phyloP scores from a whole-genome alignment of 2,113 vertebrate genomes.

The Hippoglossus stenolepis region DNA sequence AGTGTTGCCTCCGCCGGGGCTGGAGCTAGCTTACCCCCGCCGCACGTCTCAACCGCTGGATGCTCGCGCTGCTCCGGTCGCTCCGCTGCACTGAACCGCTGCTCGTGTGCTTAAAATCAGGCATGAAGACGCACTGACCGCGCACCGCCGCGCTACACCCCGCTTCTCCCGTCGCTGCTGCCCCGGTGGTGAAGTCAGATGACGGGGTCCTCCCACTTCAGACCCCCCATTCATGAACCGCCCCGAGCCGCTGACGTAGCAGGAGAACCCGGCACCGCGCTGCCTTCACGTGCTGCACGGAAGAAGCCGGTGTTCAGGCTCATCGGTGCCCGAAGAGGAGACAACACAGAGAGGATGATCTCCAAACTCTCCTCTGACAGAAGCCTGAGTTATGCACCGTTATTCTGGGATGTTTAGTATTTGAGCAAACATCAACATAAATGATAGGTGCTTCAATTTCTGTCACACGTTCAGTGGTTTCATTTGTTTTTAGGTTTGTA shows the following conservation, averaged over 20 bases:
- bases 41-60: slow-evolving; percentile 24
- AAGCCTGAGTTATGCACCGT: too few relatives aligned
- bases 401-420: too few relatives aligned
- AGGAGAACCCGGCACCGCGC: slow-evolving; percentile 60
- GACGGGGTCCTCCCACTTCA: slow-evolving; percentile 70
- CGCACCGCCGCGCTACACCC: slow-evolving; percentile 63
- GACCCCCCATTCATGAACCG: slow-evolving; percentile 75
- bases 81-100: slow-evolving; percentile 22
- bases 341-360: neutral
- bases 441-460: too few relatives aligned
- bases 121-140: slow-evolving; percentile 62
- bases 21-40: slow-evolving; percentile 25
- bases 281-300: neutral
- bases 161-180: slow-evolving; percentile 47
- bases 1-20: slow-evolving; percentile 3
- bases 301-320: neutral
- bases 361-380: too few relatives aligned
- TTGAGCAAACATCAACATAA: too few relatives aligned
- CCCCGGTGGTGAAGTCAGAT: slow-evolving; percentile 57
- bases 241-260: slow-evolving; percentile 73
- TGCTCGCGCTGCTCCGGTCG: neutral
- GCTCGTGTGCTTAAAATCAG: slow-evolving; percentile 36
- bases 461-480: too few relatives aligned
- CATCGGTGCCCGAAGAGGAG: neutral
- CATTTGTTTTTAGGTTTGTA: too few relatives aligned